Conservation (phyloP, 1,140 invertebrate genomes). For the Galleria mellonella region DNA sequence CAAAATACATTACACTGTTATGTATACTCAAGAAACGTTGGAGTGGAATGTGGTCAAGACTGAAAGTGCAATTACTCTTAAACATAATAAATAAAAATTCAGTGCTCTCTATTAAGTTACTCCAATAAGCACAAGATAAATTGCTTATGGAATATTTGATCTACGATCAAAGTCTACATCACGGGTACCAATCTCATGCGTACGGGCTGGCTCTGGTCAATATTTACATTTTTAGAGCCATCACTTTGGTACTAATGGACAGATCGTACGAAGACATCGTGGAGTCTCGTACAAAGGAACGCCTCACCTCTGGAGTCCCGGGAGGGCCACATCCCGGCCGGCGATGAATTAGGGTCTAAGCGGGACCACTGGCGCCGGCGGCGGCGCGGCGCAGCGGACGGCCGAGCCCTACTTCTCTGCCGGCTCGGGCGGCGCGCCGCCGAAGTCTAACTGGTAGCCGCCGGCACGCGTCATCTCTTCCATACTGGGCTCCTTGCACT, state of each 20-base stretch:
- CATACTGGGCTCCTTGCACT: constrained; percentile 91
- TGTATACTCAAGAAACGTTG: constrained; percentile 1
- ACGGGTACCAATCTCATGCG: constrained; percentile 4
- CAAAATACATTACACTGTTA: too few relatives aligned
- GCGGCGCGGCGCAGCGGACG: not conserved
- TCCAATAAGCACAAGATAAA: constrained; percentile 21
- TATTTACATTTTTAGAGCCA: constrained; percentile 18
- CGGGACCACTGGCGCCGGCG: not conserved
- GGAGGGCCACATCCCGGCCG: too few relatives aligned
- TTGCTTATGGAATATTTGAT: constrained; percentile 14
- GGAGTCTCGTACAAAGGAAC: not conserved
- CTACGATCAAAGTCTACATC: constrained; percentile 9
- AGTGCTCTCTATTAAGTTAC: constrained; percentile 17
- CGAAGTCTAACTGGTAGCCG: constrained; percentile 78
- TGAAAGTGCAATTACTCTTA: constrained; percentile 36
- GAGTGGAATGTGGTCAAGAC: constrained; percentile 13
- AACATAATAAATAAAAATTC: constrained; percentile 21
- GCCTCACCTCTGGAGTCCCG: too few relatives aligned
- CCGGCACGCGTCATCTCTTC: constrained; percentile 87
- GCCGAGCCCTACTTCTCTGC: constrained; percentile 51
- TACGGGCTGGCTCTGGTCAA: constrained; percentile 5
- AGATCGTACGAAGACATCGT: constrained; percentile 5
- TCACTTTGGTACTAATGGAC: constrained; percentile 21
- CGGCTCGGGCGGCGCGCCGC: constrained; percentile 61
- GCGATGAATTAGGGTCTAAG: not conserved